Base-by-base conservation (phyloP, 1,140 invertebrate genomes). In the Zaprionus taronus region DNA sequence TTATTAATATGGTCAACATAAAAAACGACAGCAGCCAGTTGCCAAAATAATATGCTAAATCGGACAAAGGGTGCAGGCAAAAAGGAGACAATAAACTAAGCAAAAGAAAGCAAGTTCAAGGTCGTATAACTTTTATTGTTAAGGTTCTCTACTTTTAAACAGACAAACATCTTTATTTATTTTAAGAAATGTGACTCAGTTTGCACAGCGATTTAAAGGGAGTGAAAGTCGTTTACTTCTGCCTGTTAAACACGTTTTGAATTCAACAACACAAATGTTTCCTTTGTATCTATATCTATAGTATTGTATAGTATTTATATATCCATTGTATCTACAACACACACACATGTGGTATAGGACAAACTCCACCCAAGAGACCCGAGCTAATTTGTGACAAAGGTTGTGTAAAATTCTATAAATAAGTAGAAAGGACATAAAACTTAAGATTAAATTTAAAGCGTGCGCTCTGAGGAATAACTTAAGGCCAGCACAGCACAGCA, bases 1-100 rank as follows among this genome's bases (percentile, higher is more conserved):
- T 63, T 34, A 63, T 49, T 63, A 63, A 63, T 63, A 49, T 63
- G 6, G 58, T 3, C 15, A 12, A 20, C 36, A 5, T 34, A 61
- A 62, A 62, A 20, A 64, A 53, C 2, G 4, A 26, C 31, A 55
- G 47, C 28, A 26, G 36, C 34, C 9, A 34, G 26, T 41, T 38
- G 58, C 24, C 58, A 41, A 22, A 24, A 44, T 28, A 34, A n/a
- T 9, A n/a, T 3, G 53, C 56, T 58, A 58, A 17, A 36, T 4
- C 12, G 11, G 15, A 5, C 31, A 11, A 11, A 34, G 31, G 7
- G 9, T 31, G 28, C 28, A 9, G 28, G 9, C 9, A 34, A 34
- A 34, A 34, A 34, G 14, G n/a, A 57, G n/a, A 31, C 38, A n/a
- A n/a, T 41, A 9, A 34, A 34, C 38, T n/a, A 7, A 31, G 7